These are phyloP conservation scores for Numenius arquata DNA, from an alignment of 2,113 vertebrate genomes.

Conservation along the genomic window DNA sequence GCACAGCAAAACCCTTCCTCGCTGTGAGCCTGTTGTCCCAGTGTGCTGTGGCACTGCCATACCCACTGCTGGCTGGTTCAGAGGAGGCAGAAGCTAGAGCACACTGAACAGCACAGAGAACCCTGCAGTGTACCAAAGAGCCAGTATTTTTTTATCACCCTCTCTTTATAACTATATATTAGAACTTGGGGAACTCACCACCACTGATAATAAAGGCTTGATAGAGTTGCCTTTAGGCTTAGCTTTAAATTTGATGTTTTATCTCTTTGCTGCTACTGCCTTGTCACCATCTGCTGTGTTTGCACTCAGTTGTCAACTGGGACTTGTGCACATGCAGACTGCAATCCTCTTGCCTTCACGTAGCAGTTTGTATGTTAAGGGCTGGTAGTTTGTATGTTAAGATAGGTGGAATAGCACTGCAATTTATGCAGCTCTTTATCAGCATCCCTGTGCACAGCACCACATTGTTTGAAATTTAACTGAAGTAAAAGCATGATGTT, in stretches of 20 bases:
- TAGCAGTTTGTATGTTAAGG: neutral
- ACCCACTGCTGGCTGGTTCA: neutral
- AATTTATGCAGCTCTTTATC: neutral
- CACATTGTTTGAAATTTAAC: neutral
- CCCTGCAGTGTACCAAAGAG: neutral
- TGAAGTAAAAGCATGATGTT: neutral
- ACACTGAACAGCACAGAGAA: neutral
- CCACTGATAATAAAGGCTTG: neutral
- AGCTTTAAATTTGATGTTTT: conserved; percentile 13
- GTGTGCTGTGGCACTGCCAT: accelerated
- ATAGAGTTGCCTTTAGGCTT: neutral
- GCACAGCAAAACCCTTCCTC: neutral
- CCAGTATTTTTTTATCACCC: neutral
- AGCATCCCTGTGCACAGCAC: neutral
- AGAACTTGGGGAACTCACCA: neutral
- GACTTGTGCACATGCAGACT: neutral
- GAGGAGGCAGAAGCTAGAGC: neutral
- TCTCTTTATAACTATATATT: neutral
- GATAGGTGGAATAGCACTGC: neutral
- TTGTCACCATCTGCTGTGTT: conserved; percentile 40
- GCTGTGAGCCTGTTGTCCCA: accelerated
- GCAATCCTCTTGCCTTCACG: neutral
- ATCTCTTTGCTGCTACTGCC: neutral
- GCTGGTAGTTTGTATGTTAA: neutral
- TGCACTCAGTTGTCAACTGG: neutral